Evolutionary conservation across 2,113 vertebrate genomes (phyloP), one percentile per base, ranked within the genome.

Genomic region (Hippolais icterina): DNA sequence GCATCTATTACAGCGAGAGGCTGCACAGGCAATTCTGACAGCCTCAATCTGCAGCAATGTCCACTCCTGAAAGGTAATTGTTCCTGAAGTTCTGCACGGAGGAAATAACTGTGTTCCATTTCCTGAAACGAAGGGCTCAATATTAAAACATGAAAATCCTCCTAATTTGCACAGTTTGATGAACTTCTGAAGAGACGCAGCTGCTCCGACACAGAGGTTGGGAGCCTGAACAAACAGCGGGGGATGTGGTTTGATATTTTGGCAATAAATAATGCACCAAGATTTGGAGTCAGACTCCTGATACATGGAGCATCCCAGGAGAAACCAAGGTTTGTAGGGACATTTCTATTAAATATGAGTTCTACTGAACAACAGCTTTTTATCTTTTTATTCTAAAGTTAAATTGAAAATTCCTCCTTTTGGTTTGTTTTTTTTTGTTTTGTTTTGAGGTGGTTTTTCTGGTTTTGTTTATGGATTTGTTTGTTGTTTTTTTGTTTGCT

Each of bases 1-100:
- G 0, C 68, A 95, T 97, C 97, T 82, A 96, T 98, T 97, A 89
- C 6, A 97, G 54, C 33, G 22, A 94, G 85, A 95, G 77, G 83
- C 29, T 92, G 57, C 86, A 61, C 64, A 94, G 94, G 70, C 77
- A 94, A 17, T 78, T 82, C 78, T 97, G 94, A 96, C 95, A 97
- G 90, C 71, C 68, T 83, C 90, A 57, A 35, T 97, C 91, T 91
- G 86, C 86, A 90, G 52, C 59, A 75, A 44, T 75, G 95, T 94
- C 63, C 64, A 91, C 42, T 94, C 81, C 88, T 80, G 47, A 69
- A 89, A 89, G 63, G 37, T 50, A 94, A 96, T 96, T 90, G 50
- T 46, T 91, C 24, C 91, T 95, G 92, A 97, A 94, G 68, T 41
- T 52, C 52, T 56, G 29, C 31, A 53, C 9, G 13, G n/a, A 65